Evolutionary conservation across 30 jellyfish, hydroid and myxozoan genomes (phyloP).

Genomic region (Aurelia aurita): DNA sequence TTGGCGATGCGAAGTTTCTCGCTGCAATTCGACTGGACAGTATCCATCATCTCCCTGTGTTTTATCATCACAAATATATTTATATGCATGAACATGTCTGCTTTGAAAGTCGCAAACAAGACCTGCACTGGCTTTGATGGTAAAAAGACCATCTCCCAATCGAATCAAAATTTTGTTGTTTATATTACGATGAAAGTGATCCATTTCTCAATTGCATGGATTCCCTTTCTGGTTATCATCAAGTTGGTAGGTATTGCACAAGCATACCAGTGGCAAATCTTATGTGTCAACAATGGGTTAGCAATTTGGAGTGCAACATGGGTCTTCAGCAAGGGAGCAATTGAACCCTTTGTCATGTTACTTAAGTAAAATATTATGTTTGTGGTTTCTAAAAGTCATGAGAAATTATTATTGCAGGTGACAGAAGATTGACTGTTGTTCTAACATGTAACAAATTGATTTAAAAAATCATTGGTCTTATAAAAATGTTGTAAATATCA

Average conservation of each 20-base stretch:
- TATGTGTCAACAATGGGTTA: neutral
- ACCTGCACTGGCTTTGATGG: neutral
- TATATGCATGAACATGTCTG: neutral
- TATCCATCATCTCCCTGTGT: neutral
- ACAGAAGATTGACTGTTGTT: no score
- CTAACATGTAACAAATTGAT: no score
- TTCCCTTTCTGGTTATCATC: conserved; percentile 13
- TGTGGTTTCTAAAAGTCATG: no score
- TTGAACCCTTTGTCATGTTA: neutral
- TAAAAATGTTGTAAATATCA: no score
- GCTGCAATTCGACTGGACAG: neutral
- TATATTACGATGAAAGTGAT: neutral
- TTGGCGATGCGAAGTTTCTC: neutral
- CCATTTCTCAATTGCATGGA: conserved; percentile 22
- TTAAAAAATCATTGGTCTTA: no score
- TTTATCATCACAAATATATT: neutral
- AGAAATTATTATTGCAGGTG: no score
- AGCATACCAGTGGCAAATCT: neutral
- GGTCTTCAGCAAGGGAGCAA: conserved; percentile 25
- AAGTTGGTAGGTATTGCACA: neutral
- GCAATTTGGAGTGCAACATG: conserved; percentile 26
- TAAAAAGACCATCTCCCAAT: neutral
- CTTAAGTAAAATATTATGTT: neutral
- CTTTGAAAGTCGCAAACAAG: neutral
- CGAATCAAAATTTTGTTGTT: conserved; percentile 8